These are phyloP conservation scores for Aphelenchoides besseyi DNA, from an alignment of 1,140 invertebrate species.

Conservation along the genomic window DNA sequence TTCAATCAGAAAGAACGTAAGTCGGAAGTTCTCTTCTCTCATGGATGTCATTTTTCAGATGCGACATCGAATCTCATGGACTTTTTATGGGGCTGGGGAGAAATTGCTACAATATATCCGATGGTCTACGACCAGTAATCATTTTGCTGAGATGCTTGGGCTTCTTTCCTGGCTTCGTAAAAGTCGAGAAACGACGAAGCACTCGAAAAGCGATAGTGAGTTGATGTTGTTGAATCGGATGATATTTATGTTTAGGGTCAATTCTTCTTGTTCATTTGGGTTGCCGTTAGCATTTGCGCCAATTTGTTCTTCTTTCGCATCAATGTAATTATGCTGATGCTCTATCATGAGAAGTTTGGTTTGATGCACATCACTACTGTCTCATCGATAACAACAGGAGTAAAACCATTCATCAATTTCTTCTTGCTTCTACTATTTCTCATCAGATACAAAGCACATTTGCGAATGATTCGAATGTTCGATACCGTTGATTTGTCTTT, in stretches of 20 bases:
- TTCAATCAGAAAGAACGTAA: background rate
- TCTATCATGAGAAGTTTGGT: conserved; percentile 43
- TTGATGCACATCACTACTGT: conserved; percentile 53
- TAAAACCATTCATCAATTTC: conserved; percentile 51
- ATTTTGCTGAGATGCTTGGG: conserved; percentile 8
- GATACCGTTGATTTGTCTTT: conserved; percentile 28
- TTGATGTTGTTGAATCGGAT: conserved; percentile 10
- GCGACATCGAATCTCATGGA: conserved; percentile 13
- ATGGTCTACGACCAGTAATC: background rate
- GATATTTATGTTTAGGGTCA: background rate
- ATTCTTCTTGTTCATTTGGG: background rate
- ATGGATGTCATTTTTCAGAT: background rate
- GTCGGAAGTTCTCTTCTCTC: background rate
- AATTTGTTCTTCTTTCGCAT: conserved; percentile 29
- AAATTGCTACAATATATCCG: background rate
- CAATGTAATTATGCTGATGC: conserved; percentile 21
- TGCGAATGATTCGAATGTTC: conserved; percentile 46
- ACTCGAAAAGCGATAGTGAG: background rate
- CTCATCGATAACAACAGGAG: conserved; percentile 52
- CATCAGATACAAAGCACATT: conserved; percentile 36
- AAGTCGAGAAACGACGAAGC: background rate
- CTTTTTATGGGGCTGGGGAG: conserved; percentile 16
- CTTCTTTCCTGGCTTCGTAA: conserved; percentile 19
- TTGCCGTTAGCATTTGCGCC: conserved; percentile 1
- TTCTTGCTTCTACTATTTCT: conserved; percentile 44